Base-by-base conservation (phyloP, 2,888 invertebrate genomes). In the Onthophagus sagittarius region DNA sequence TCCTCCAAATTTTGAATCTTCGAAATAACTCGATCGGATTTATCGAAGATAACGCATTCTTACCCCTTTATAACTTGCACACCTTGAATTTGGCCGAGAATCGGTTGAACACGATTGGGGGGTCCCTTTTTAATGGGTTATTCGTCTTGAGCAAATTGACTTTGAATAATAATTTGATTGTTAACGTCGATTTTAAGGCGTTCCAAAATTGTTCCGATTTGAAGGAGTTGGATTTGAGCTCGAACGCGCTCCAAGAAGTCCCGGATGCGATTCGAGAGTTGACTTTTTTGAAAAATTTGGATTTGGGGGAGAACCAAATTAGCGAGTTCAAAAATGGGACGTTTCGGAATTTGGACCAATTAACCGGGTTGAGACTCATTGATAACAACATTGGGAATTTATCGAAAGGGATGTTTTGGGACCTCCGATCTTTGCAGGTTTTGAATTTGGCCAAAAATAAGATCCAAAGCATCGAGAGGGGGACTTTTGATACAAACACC, bases 241-340 rank as follows among this genome's bases (percentile, higher is more conserved):
- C 94, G 23, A 97, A 97, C 86, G 93, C 94, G 80, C 87, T 97
- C 77, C 87, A 90, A 75, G 90, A 91, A 78, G 92, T 97, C 76
- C 96, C 97, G 4, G 92, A 93, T 82, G 95, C 95, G 1, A 86
- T 96, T 74, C 91, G 91, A 85, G 94, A 94, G 82, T 87, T 96
- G 73, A 90, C 93, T 70, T 93, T 95, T 84, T 86, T 98, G 77
- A 94, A 95, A 85, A 94, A 94, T 0, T 88, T 98, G 72, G 96
- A 97, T 85, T 88, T 98, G 81, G 96, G 96, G 70, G 96, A 97
- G 86, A 98, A 98, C 87, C 92, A 93, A 85, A 94, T 98, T 80
- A 90, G 90, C 63, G 90, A 90, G 71, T 93, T 98, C 78, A 90
- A 89, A 82, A 95, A 96, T 81, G 94, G 94, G 73, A 94, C 95